Evolutionary conservation across 2,888 invertebrate genomes (phyloP).

Genomic region (Kuschelorhynchus macadamiae): DNA sequence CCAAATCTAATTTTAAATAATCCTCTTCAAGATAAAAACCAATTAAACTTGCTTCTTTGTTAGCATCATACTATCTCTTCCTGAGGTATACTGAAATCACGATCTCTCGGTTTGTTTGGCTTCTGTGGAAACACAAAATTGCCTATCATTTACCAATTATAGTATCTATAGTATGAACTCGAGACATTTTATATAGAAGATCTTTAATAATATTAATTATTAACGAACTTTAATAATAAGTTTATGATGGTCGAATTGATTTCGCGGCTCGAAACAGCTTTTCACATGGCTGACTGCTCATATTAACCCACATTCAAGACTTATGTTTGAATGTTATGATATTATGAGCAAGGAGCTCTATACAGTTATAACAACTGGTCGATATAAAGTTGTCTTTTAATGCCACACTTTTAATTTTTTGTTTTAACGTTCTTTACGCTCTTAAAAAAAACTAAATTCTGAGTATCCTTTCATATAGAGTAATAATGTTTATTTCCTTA

Average conservation of each 20-base stretch:
- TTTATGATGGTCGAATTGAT: slow-evolving; percentile 30
- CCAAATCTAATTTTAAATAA: too few species aligned
- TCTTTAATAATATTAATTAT: slow-evolving; percentile 57
- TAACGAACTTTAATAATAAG: too few species aligned
- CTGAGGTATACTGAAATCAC: slow-evolving; percentile 48
- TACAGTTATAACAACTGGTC: slow-evolving; percentile 25
- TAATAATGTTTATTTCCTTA: too few species aligned
- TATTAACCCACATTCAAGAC: not conserved
- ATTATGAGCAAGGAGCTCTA: slow-evolving; percentile 34
- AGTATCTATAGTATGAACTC: slow-evolving; percentile 15
- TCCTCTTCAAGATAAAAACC: not conserved
- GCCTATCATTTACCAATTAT: slow-evolving; percentile 3
- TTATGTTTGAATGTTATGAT: slow-evolving; percentile 14
- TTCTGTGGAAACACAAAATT: slow-evolving; percentile 10
- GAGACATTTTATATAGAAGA: not conserved
- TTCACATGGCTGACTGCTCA: slow-evolving; percentile 39
- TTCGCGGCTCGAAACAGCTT: slow-evolving; percentile 29
- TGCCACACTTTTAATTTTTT: not conserved
- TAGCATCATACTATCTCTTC: not conserved
- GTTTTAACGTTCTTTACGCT: not conserved
- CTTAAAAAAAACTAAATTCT: slow-evolving; percentile 5
- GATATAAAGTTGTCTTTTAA: slow-evolving; percentile 31
- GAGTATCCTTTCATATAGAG: not conserved
- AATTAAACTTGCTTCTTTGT: not conserved
- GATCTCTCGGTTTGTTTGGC: slow-evolving; percentile 49